Conservation (phyloP, 2,888 invertebrate species). For the Eupithecia exiguata region DNA sequence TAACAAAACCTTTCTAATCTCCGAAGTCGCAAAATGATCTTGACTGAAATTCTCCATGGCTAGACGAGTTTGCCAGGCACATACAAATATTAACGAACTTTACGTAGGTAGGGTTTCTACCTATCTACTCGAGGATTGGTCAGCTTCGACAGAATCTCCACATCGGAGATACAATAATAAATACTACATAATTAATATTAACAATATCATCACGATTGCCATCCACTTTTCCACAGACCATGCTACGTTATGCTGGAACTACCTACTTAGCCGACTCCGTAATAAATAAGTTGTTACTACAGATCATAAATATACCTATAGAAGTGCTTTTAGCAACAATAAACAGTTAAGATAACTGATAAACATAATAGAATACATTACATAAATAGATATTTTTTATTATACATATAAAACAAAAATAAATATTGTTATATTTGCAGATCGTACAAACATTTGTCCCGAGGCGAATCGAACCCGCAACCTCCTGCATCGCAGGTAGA, state of each 20-base stretch:
- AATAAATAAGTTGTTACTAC: neutral
- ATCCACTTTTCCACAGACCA: neutral
- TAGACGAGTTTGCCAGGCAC: slow-evolving; percentile 3
- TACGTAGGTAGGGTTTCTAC: neutral
- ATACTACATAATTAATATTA: neutral
- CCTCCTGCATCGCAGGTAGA: no score
- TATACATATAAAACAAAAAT: no score
- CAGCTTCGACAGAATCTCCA: neutral
- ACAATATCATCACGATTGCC: neutral
- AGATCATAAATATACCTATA: neutral
- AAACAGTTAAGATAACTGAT: no score
- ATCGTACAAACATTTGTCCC: no score
- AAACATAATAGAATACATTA: no score
- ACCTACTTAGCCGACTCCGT: neutral
- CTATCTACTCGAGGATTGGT: neutral
- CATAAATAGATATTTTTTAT: no score
- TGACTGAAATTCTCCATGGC: slow-evolving; percentile 31
- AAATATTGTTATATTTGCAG: no score
- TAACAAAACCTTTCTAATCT: slow-evolving; percentile 12
- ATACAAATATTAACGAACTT: neutral
- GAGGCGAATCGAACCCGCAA: no score
- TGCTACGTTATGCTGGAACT: neutral
- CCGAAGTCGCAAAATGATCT: slow-evolving; percentile 6
- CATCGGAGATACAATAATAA: neutral
- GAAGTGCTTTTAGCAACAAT: neutral